Evolutionary conservation across 2,888 invertebrate genomes (phyloP), one percentile per base, ranked within the genome.

Genomic region (Laothoe populi): DNA sequence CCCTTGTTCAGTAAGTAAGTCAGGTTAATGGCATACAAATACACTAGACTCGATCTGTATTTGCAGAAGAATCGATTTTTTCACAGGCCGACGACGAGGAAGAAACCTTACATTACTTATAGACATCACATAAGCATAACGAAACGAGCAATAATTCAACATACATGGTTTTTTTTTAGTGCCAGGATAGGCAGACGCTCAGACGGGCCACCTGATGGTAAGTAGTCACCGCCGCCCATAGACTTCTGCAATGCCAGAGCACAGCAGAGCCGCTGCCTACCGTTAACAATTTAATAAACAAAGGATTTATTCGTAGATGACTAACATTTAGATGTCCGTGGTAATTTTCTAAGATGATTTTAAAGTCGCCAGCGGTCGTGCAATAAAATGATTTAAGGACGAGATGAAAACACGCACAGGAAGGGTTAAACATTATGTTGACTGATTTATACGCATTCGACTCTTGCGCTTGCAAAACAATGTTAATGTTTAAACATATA

Each of bases 371-470:
- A 10, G 53, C 53, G 19, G 46, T 10, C 31, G 11, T 11, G 19
- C 35, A 53, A 53, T 53, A 53, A 53, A 35, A 53, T 35, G 53
- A 53, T 11, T 35, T 35, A 19, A 35, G 35, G 19, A 53, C 19
- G 53, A 53, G 53, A 35, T 53, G 53, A 53, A 53, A 53, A 53
- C 53, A 19, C 16, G 11, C 59, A 26, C 8, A 24, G 42, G 16
- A 21, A 7, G 38, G 4, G 19, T 24, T 48, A 59, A 46, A 45
- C 46, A 46, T 59, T 59, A 46, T n/a, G 31, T 13, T 57, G 26
- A 53, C 13, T 31, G 53, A 53, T 53, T 53, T 53, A 53, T 19
- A 35, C 35, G 11, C 19, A 16, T 19, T 26, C 11, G 4, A 53
- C 11, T 4, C 16, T 10, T 31, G 35, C 38, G 26, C 42, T 53